Percentiles rank a stretch among this genome's conserved stretches.
Evolutionary conservation across 2,888 invertebrate genomes (phyloP).

Genomic region (Machimus rusticus): DNA sequence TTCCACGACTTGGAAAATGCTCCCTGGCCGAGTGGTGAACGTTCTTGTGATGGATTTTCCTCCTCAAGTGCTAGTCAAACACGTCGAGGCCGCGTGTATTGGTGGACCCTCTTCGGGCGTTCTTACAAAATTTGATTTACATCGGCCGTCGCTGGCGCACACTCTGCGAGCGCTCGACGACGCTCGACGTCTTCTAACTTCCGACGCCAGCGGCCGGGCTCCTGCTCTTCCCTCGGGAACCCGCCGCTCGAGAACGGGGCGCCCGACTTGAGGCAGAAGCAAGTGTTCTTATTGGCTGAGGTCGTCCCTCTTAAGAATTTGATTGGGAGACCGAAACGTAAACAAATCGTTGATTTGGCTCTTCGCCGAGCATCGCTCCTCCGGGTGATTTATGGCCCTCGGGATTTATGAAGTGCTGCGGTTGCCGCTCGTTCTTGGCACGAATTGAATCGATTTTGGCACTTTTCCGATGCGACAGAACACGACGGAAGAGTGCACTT

Average conservation of each 20-base stretch:
- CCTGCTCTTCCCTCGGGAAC: not conserved
- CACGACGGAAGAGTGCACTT: conserved; percentile 7
- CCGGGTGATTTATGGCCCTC: conserved; percentile 27
- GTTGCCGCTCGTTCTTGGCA: not conserved
- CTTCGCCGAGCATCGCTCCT: conserved; percentile 1
- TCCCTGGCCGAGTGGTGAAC: conserved; percentile 32
- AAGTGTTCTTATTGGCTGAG: conserved; percentile 48
- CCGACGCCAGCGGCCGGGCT: not conserved
- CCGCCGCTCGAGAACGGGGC: not conserved
- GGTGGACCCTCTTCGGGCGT: conserved; percentile 1
- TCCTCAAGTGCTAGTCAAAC: conserved; percentile 47
- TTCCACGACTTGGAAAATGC: conserved; percentile 10
- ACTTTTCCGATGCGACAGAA: not conserved
- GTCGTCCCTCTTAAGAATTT: conserved; percentile 46
- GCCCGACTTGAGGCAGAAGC: conserved; percentile 3
- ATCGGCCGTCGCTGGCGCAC: conserved; percentile 7
- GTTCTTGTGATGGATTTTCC: conserved; percentile 45
- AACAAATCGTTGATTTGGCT: conserved; percentile 30
- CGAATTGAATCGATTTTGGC: not conserved
- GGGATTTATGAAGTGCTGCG: not conserved
- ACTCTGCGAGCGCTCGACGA: not conserved
- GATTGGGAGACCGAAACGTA: conserved; percentile 45
- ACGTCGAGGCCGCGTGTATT: conserved; percentile 4
- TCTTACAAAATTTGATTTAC: conserved; percentile 21
- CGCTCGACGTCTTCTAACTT: not conserved